These are phyloP conservation scores for Temnothorax nylanderi DNA, from an alignment of 1,140 invertebrate genomes.

Conservation along the genomic window DNA sequence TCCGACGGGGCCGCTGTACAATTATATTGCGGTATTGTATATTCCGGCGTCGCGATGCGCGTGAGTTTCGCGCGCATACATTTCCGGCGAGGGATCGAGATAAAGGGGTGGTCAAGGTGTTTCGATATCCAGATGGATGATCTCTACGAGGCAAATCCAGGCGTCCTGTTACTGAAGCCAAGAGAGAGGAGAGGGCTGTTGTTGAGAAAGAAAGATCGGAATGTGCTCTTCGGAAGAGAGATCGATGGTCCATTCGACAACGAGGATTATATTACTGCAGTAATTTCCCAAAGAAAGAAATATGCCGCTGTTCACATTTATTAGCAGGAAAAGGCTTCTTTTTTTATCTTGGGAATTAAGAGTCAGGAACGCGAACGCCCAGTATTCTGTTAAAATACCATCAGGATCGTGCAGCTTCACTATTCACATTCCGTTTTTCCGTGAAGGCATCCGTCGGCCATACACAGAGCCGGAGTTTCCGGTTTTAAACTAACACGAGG, in stretches of 20 bases:
- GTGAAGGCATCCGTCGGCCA: background rate
- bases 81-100: conserved; percentile 42
- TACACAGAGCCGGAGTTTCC: conserved; percentile 54
- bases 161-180: background rate
- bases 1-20: conserved; percentile 67
- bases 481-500: conserved; percentile 39
- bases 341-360: background rate
- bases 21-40: conserved; percentile 70
- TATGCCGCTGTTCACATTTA: background rate
- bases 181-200: background rate
- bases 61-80: background rate
- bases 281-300: background rate
- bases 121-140: conserved; percentile 4
- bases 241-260: background rate
- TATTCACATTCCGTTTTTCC: conserved; percentile 4
- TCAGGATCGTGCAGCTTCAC: background rate
- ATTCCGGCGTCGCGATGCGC: conserved; percentile 42
- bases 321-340: background rate
- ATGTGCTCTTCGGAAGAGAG: background rate
- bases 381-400: background rate
- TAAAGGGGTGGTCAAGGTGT: conserved; percentile 23
- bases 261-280: background rate
- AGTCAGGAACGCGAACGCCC: background rate
- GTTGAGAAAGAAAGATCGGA: background rate
- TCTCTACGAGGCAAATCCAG: background rate